These are phyloP conservation scores for Conops quadrifasciatus DNA, from an alignment of 2,888 invertebrate genomes.

Conservation along the genomic window DNA sequence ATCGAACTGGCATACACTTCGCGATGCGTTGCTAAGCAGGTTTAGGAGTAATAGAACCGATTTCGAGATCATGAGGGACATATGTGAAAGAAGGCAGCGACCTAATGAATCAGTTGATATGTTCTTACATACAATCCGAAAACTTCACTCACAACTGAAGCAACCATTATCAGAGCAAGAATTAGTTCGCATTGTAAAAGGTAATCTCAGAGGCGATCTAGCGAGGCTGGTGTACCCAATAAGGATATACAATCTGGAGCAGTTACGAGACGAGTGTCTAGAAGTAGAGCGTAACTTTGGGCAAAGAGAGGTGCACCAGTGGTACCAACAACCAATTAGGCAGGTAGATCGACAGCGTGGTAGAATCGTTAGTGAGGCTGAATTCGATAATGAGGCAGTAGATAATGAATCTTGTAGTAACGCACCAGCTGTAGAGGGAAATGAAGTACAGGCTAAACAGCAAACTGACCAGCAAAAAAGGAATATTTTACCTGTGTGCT, in stretches of 20 bases:
- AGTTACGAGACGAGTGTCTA: background rate
- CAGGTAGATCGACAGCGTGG: no score
- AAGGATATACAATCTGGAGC: background rate
- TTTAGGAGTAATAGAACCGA: background rate
- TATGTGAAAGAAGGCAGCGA: background rate
- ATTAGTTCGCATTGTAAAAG: background rate
- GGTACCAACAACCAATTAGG: no score
- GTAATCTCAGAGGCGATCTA: background rate
- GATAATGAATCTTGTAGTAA: no score
- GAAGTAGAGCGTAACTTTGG: background rate
- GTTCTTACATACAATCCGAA: background rate
- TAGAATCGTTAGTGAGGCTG: no score
- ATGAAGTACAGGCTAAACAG: no score
- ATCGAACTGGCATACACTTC: background rate
- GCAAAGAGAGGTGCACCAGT: no score
- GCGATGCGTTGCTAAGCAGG: background rate
- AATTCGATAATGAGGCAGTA: no score
- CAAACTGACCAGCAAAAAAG: no score
- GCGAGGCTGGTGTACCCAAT: background rate
- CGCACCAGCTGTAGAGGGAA: no score
- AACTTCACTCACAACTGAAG: background rate
- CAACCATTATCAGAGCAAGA: background rate
- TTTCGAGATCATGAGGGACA: slow-evolving; percentile 9
- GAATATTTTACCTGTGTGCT: no score
- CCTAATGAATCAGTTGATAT: background rate